Conservation (phyloP, 2,888 invertebrate species). For the Ashinkailepas kermadecensis region DNA sequence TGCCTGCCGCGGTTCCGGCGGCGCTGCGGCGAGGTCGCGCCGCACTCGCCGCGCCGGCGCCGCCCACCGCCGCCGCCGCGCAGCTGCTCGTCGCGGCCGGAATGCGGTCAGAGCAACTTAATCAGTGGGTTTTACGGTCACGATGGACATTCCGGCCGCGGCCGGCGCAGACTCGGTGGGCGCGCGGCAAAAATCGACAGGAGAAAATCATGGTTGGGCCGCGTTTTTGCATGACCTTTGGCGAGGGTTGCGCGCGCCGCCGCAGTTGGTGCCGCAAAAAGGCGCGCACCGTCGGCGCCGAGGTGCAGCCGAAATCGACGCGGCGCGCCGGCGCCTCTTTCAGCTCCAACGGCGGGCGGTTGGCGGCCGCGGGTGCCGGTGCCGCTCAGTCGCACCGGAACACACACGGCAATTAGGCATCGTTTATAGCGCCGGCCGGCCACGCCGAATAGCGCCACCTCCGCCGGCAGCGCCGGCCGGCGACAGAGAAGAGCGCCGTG, state of each 20-base stretch:
- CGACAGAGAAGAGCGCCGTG: too few species aligned
- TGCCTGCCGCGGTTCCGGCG: neutral
- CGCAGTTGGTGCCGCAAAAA: neutral
- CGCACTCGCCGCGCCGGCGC: neutral
- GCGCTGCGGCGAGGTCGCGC: neutral
- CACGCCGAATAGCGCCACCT: too few species aligned
- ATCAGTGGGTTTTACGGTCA: neutral
- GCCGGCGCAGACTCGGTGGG: neutral
- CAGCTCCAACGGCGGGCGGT: neutral
- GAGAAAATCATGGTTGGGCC: neutral
- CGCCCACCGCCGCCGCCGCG: neutral
- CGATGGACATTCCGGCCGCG: neutral
- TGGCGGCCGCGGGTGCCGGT: neutral
- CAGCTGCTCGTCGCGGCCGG: neutral
- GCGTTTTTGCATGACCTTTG: neutral
- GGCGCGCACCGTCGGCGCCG: neutral
- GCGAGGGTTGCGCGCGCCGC: neutral
- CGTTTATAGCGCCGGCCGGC: neutral
- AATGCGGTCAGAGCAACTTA: conserved; percentile 9
- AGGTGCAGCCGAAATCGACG: neutral
- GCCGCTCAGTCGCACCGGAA: too few species aligned
- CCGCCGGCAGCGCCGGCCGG: too few species aligned
- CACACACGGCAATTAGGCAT: conserved; percentile 4
- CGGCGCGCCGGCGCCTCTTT: neutral
- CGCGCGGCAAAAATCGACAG: neutral